phyloP scores from a whole-genome alignment of 2,888 invertebrate species.

The Philereme vetulata region DNA sequence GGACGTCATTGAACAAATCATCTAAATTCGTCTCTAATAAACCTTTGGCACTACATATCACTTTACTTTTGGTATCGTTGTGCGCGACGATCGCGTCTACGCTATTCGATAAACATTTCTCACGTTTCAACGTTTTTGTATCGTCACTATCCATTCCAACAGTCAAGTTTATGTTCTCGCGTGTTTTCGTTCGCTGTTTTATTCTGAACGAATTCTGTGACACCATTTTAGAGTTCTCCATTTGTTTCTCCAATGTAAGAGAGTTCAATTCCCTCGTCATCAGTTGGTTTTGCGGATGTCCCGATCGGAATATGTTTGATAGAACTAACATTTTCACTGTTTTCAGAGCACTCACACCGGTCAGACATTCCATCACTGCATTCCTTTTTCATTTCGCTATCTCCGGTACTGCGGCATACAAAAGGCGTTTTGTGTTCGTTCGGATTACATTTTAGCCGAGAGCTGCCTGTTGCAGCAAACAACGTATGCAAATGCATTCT shows the following conservation, averaged over 20 bases:
- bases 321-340: constrained; percentile 81
- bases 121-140: constrained; percentile 55
- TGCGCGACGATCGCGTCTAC: constrained; percentile 69
- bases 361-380: constrained; percentile 82
- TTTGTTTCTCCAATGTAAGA: constrained; percentile 52
- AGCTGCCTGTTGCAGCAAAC: constrained; percentile 57
- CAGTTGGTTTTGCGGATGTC: constrained; percentile 66
- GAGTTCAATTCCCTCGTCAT: constrained; percentile 56
- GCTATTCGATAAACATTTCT: constrained; percentile 72
- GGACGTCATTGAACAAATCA: constrained; percentile 73
- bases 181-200: constrained; percentile 70
- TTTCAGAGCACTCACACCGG: constrained; percentile 71
- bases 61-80: constrained; percentile 73
- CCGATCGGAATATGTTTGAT: constrained; percentile 76
- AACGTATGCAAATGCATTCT: constrained; percentile 69
- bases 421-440: constrained; percentile 66
- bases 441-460: constrained; percentile 44
- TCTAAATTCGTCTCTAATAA: constrained; percentile 82
- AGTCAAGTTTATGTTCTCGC: constrained; percentile 58
- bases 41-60: constrained; percentile 83
- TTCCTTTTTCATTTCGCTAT: constrained; percentile 73
- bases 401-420: constrained; percentile 50
- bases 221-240: constrained; percentile 52
- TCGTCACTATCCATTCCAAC: constrained; percentile 52
- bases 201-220: constrained; percentile 67